Evolutionary conservation across 2,797 vertebrate species (phyloP).

Genomic region (Acridotheres tristis): DNA sequence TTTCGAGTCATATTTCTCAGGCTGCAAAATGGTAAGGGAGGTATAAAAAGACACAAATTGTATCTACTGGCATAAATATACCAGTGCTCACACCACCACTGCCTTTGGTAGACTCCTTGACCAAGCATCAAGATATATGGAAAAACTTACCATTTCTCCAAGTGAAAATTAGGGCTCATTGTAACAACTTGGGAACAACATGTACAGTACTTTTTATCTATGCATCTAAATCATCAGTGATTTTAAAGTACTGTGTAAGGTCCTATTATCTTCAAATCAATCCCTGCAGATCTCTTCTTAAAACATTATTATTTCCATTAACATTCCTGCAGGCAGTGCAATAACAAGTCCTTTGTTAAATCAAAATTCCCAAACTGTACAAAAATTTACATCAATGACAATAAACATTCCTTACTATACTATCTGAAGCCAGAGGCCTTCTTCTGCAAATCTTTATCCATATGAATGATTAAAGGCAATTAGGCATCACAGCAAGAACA

Average conservation of each 20-base stretch:
- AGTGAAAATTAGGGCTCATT: not conserved
- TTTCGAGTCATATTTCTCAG: not conserved
- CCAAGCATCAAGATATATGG: not conserved
- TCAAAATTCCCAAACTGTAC: not conserved
- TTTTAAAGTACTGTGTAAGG: not conserved
- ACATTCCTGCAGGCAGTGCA: not conserved
- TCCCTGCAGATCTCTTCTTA: not conserved
- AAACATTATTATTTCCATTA: slow-evolving; percentile 1
- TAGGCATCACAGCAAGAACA: not conserved
- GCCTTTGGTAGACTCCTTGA: not conserved
- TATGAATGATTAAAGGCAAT: not conserved
- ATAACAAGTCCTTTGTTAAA: slow-evolving; percentile 1
- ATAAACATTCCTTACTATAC: not conserved
- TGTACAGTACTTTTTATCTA: not conserved
- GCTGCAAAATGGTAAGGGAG: not conserved
- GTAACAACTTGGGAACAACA: not conserved
- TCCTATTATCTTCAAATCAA: not conserved
- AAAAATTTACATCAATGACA: not conserved
- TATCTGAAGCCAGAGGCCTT: not conserved
- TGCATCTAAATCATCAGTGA: not conserved
- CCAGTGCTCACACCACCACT: not conserved
- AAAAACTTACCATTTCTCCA: not conserved
- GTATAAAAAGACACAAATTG: not conserved
- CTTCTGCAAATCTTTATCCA: not conserved
- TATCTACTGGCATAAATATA: not conserved